These are phyloP conservation scores for Callipepla squamata DNA, from an alignment of 2,113 vertebrate genomes.

Conservation along the genomic window DNA sequence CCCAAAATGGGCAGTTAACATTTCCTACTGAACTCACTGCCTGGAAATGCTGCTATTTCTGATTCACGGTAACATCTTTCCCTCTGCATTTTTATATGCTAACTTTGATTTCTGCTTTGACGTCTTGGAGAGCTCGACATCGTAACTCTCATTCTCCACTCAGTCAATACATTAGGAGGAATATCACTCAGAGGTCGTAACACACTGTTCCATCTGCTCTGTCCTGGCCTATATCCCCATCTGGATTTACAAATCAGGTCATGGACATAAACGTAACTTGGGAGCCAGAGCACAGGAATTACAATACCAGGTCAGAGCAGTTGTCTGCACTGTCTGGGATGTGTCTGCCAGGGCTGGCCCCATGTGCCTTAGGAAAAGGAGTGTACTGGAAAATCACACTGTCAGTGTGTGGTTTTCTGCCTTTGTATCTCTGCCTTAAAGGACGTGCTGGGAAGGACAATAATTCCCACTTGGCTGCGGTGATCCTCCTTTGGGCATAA, in stretches of 20 bases:
- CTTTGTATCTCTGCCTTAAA: not conserved
- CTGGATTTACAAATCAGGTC: not conserved
- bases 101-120: conserved; percentile 20
- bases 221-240: not conserved
- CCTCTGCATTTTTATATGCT: not conserved
- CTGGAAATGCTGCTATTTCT: not conserved
- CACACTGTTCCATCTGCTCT: not conserved
- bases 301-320: not conserved
- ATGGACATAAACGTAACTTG: not conserved
- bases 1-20: not conserved
- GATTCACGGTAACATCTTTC: not conserved
- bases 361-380: not conserved
- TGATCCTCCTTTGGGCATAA: not conserved
- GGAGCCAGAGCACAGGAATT: not conserved
- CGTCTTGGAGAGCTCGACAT: not conserved
- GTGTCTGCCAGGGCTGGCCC: not conserved
- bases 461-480: not conserved
- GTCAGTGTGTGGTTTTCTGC: not conserved
- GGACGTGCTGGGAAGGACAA: not conserved
- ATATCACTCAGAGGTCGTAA: not conserved
- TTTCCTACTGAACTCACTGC: not conserved
- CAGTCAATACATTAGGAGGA: not conserved
- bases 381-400: not conserved
- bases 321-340: not conserved
- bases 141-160: not conserved